Evolutionary conservation across 1,140 invertebrate genomes (phyloP), one percentile per base, ranked within the genome.

Genomic region (Achroia grisella): DNA sequence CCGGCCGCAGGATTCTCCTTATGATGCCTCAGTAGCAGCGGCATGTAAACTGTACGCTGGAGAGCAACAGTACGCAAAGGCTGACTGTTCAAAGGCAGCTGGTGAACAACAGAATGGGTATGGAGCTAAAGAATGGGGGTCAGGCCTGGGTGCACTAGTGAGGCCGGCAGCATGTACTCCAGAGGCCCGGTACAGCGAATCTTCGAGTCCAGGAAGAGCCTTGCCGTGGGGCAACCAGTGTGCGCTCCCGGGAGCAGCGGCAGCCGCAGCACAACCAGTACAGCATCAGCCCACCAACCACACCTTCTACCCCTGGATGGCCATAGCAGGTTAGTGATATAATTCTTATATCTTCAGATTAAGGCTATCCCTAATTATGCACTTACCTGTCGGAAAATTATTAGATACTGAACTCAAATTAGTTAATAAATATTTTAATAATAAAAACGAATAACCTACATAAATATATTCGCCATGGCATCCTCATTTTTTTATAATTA

Each of bases 251-350:
- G 89, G 92, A 50, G 89, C 93, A 37, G 92, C 93, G 39, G 91
- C 92, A 43, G 91, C 92, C 48, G 91, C 91, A 39, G 91, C 93
- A 33, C 94, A 94, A 83, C 91, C 94, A 59, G 93, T 95, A 76
- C 93, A 95, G 86, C 94, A 96, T 87, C 94, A 95, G 87, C 90
- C 92, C 84, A 90, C 91, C 77, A 96, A 94, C 86, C 95, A 97
- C 89, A 97, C 95, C 71, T 97, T 97, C 89, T 97, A 97, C 88
- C 96, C 96, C 54, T 97, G 96, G 96, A 97, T 97, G 96, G 95
- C 95, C 88, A 97, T 97, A 90, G 95, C 96, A 96, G 96, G 96
- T 97, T 86, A 93, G 93, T 89, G 51, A 65, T 4, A 23, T 23
- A 23, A 23, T 3, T 23, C 2, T 6, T 23, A 23, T 3, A n/a